Conservation (phyloP, 23 tunicate genomes). For the Phallusia fumigata region DNA sequence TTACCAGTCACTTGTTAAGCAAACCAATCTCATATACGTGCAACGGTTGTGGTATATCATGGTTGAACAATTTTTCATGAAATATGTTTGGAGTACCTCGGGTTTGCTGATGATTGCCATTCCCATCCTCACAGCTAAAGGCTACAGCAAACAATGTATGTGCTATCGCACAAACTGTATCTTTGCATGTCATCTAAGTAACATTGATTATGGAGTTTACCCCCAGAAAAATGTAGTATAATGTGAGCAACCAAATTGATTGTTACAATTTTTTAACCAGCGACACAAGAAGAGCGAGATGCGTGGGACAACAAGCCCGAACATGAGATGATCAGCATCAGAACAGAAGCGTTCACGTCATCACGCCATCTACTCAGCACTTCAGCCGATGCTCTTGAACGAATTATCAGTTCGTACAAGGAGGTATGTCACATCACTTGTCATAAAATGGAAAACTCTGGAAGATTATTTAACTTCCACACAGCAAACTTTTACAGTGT, state of each 20-base stretch:
- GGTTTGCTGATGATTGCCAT: conserved; percentile 95
- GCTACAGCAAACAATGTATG: conserved; percentile 64
- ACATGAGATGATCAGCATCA: conserved; percentile 80
- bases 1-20: conserved; percentile 67
- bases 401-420: conserved; percentile 89
- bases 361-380: conserved; percentile 70
- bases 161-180: neutral
- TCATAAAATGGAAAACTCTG: no score
- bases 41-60: conserved; percentile 92
- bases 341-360: conserved; percentile 88
- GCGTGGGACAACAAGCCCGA: conserved; percentile 86
- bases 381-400: conserved; percentile 87
- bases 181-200: no score
- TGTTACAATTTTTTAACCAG: conserved; percentile 26
- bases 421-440: conserved; percentile 32
- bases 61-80: conserved; percentile 97
- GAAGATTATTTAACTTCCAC: no score
- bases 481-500: no score
- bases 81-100: conserved; percentile 90
- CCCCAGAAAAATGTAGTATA: no score
- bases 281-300: conserved; percentile 54
- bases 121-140: conserved; percentile 89
- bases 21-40: conserved; percentile 71
- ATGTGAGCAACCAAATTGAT: no score
- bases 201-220: no score